Base-by-base conservation (phyloP, 2,888 invertebrate species). In the Ichneumon xanthorius region DNA sequence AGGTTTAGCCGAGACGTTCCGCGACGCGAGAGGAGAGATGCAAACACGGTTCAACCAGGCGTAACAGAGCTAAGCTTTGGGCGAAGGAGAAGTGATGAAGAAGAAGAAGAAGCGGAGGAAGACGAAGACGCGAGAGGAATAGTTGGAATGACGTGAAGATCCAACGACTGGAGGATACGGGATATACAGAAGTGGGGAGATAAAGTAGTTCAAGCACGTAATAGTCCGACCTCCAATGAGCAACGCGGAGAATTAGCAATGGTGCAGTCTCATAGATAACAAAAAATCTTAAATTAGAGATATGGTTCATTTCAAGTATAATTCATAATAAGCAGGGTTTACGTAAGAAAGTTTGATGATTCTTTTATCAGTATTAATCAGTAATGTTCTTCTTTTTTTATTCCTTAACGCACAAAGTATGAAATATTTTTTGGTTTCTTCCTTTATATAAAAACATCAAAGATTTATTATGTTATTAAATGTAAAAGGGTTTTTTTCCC, bases 31-130 rank as follows among this genome's bases (percentile, higher is more conserved):
- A 71, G 63, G 65, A 71, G 82, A 82, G 65, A 82, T 16, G 77
- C 82, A 82, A 82, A 82, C 65, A 82, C 63, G 65, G 77, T 77
- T 71, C 63, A 82, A 82, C 77, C 71, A 63, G 45, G 63, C 82
- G 77, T 77, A 71, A 82, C 77, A 63, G 75, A 75, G 81, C 76
- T 58, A 68, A 75, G 80, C 80, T 68, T 75, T 71, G 68, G 70
- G 58, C 61, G 76, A 70, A 76, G 50, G 70, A 53, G 70, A 63
- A 40, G 55, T n/a, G 70, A 40, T 9, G 77, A 67, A 70, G 58
- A 48, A 61, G 61, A 70, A 78, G 55, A 26, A 58, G 70, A 19
- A 14, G 19, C 3, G 11, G 40, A 26, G 14, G 30, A 45, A 5
- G 48, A 14, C 4, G 48, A 48, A 48, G 4, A 48, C 26, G 16